A percentile compares a stretch with the other conserved stretches of the same genome.
phyloP scores from a whole-genome alignment of 2,113 vertebrate genomes.

The Silurus meridionalis region DNA sequence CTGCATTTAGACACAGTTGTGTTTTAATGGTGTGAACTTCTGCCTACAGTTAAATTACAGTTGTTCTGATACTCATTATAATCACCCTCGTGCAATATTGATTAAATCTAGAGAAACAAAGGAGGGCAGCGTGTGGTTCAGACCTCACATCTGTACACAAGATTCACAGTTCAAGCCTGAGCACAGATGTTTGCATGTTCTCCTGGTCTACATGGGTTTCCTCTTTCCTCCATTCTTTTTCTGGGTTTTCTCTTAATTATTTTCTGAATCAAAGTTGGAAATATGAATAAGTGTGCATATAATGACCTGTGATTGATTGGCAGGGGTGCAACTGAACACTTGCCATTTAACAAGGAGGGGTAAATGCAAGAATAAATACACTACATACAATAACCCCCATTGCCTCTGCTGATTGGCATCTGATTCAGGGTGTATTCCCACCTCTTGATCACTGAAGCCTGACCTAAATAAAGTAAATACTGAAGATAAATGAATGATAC shows the following conservation, averaged over 20 bases:
- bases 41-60: background rate
- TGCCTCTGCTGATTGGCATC: background rate
- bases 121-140: background rate
- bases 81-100: background rate
- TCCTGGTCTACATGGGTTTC: background rate
- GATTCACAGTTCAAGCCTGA: background rate
- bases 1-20: background rate
- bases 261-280: background rate
- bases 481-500: background rate
- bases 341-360: no score
- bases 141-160: background rate
- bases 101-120: background rate
- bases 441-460: background rate
- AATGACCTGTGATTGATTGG: background rate
- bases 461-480: background rate
- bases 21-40: background rate
- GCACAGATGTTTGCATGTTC: background rate
- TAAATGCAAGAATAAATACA: no score
- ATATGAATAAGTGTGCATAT: background rate
- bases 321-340: no score
- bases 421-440: background rate
- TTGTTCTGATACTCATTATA: background rate
- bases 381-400: no score
- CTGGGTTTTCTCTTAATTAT: no score
- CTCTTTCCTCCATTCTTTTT: no score